Evolutionary conservation across 2,888 invertebrate genomes (phyloP).

Genomic region (Myathropa florea): DNA sequence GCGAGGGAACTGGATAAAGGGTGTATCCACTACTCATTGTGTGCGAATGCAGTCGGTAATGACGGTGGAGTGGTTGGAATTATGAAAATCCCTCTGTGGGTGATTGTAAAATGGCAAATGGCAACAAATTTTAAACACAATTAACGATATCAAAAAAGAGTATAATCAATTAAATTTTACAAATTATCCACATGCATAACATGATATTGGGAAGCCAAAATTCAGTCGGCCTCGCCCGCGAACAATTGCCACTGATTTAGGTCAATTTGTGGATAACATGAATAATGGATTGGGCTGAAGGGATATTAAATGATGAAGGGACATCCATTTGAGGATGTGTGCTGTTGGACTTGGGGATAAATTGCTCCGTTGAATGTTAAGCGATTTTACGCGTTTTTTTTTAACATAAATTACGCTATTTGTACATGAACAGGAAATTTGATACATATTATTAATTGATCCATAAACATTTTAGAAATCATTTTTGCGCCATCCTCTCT

Average conservation of each 20-base stretch:
- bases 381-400: neutral
- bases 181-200: slow-evolving; percentile 42
- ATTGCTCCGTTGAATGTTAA: neutral
- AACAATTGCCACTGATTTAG: slow-evolving; percentile 49
- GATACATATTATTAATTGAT: too few species aligned
- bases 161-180: slow-evolving; percentile 57
- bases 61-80: neutral
- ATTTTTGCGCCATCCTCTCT: too few species aligned
- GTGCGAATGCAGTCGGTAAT: too few species aligned
- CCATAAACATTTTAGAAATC: too few species aligned
- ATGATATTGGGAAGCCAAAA: slow-evolving; percentile 24
- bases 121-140: slow-evolving; percentile 47
- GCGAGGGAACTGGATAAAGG: neutral
- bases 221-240: neutral
- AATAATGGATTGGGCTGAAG: slow-evolving; percentile 37
- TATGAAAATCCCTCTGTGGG: slow-evolving; percentile 3
- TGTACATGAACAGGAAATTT: too few species aligned
- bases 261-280: slow-evolving; percentile 54
- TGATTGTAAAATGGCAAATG: slow-evolving; percentile 24
- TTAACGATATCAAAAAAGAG: slow-evolving; percentile 41
- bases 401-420: neutral
- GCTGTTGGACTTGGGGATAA: neutral
- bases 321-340: neutral
- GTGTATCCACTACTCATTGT: too few species aligned
- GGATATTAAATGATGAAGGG: slow-evolving; percentile 12